These are phyloP conservation scores for Solea senegalensis DNA, from an alignment of 2,113 vertebrate genomes.

Conservation along the genomic window DNA sequence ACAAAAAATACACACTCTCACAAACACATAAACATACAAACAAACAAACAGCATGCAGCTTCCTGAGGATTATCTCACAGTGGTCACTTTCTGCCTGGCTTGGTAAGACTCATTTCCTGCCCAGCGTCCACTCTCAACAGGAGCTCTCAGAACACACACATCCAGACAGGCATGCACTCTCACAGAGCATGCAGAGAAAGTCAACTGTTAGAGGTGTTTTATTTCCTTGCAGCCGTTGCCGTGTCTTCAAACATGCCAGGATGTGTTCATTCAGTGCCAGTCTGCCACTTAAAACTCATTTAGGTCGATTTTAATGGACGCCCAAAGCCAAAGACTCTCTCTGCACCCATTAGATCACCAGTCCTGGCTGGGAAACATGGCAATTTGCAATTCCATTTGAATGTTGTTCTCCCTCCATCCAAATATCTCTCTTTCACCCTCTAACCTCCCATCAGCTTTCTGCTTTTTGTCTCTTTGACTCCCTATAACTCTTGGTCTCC, in stretches of 20 bases:
- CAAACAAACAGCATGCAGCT: constrained; percentile 65
- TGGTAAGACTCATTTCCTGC: constrained; percentile 77
- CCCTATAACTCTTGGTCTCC: constrained; percentile 15
- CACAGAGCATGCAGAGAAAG: constrained; percentile 53
- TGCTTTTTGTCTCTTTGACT: constrained; percentile 36
- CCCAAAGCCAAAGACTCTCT: constrained; percentile 70
- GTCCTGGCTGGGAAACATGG: constrained; percentile 60
- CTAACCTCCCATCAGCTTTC: constrained; percentile 54
- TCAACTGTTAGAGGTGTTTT: constrained; percentile 55
- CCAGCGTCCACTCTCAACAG: constrained; percentile 71
- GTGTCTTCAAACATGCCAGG: constrained; percentile 62
- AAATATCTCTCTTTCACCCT: constrained; percentile 60
- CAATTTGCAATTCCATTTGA: constrained; percentile 67
- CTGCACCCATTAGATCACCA: constrained; percentile 68
- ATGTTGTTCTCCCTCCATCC: constrained; percentile 59
- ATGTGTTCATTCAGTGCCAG: constrained; percentile 63
- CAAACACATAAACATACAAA: constrained; percentile 24
- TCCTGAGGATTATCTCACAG: constrained; percentile 75
- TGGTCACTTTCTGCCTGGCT: constrained; percentile 77
- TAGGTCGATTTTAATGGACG: constrained; percentile 70
- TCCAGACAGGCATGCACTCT: constrained; percentile 13
- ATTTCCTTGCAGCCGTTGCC: constrained; percentile 45
- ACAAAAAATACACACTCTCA: constrained; percentile 17
- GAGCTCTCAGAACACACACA: constrained; percentile 48
- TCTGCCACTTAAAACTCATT: constrained; percentile 76